Evolutionary conservation across 2,113 vertebrate species (phyloP), one percentile per base, ranked within the genome.

Genomic region (Halcyon malimbica): DNA sequence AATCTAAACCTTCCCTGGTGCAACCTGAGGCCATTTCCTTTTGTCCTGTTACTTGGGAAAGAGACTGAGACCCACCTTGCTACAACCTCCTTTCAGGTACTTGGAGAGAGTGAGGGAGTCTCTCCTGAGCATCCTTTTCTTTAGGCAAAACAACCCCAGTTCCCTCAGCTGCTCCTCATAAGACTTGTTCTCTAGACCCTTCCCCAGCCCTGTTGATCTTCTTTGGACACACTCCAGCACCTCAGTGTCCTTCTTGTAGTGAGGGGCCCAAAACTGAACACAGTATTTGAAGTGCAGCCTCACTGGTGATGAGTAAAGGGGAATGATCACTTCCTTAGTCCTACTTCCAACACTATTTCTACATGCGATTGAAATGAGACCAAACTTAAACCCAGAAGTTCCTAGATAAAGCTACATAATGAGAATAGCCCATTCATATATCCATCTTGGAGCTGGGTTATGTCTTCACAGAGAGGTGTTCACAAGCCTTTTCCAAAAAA

Each of bases 281-380:
- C 10, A 19, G 28, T 1, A 16, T 44, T 57, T 5, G 2, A 80
- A 24, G 25, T 24, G 56, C 11, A 13, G 17, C 13, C n/a, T 67
- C 60, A 25, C 39, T 39, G 42, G 1, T 54, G n/a, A 25, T 0
- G 0, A 29, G 26, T 10, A 7, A 9, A 13, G 13, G 37, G 29
- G 24, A 1, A 5, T 8, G 2, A 3, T 4, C 17, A 9, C 19
- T 44, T 20, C 20, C 28, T 10, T 39, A 11, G 4, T 76, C 28
- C 46, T 78, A 20, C 33, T 62, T 37, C n/a, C 50, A n/a, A 48
- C 29, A 11, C 6, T 26, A 11, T n/a, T 86, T 28, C 51, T 57
- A 65, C 17, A 14, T 1, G 1, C 46, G 31, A 19, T 26, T 82
- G 56, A 57, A 46, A 39, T 48, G 50, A 23, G 16, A 35, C 17